Base-by-base conservation (phyloP, 2,888 invertebrate species). In the Patella caerulea region DNA sequence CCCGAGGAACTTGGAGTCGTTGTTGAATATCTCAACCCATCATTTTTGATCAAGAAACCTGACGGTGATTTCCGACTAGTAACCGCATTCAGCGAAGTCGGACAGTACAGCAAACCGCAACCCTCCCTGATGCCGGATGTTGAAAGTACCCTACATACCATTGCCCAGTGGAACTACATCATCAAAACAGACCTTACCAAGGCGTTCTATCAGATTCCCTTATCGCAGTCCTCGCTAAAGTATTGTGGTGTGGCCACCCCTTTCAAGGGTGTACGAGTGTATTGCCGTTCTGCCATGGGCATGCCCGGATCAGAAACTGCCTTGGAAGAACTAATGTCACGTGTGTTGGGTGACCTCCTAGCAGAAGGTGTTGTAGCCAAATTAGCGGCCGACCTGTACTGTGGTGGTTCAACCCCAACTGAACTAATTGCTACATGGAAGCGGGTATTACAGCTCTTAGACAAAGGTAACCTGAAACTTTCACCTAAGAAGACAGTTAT, bases 261-360 rank as follows among this genome's bases (percentile, higher is more conserved):
- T 70, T 86, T 79, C 73, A 69, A 76, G 9, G 84, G 84, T 12
- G 73, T 83, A 4, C 70, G 82, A 15, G 83, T 85, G 1, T 86
- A 85, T 12, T 19, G 19, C 5, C 65, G 19, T 19, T n/a, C 19
- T 65, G 65, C 65, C 14, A 65, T 65, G n/a, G 84, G 86, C 3
- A 86, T 85, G 83, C 86, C 83, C 4, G 83, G 83, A 3, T 83
- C 84, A 29, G 84, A 86, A 79, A 85, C 83, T 0, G 83, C 79
- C 17, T 74, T 85, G 0, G 84, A 85, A 53, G 86, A 86, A 55
- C 17, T 55, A 55, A 55, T 55, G 55, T 55, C 14, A 2, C 55
- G 55, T 55, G 55, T 55, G 12, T 71, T 81, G 3, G 82, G 81
- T 12, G 73, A 79, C 19, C 73, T 17, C 74, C 81, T 5, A 59